These are phyloP conservation scores for Sphenodon punctatus DNA, from an alignment of 2,797 vertebrate species.

Conservation along the genomic window DNA sequence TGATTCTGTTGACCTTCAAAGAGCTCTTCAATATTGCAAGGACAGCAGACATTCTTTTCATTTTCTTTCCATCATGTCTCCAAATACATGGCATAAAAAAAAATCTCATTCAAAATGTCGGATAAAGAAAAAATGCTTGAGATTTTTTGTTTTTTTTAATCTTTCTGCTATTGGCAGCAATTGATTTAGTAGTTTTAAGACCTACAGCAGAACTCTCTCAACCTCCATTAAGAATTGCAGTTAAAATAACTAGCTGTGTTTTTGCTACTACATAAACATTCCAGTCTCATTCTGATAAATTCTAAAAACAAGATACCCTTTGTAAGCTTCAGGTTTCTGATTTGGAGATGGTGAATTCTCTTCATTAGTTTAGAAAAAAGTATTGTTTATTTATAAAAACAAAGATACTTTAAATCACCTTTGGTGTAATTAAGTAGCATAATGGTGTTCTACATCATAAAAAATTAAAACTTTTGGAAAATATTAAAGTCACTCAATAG, in stretches of 20 bases:
- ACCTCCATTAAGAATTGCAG: neutral
- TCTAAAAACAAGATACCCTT: too few relatives aligned
- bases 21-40: neutral
- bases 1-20: neutral
- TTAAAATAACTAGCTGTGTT: neutral
- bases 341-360: neutral
- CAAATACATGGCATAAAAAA: neutral
- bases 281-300: neutral
- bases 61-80: neutral
- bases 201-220: too few relatives aligned
- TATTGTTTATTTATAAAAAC: neutral
- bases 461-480: neutral
- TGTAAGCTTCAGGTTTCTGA: neutral
- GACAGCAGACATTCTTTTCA: rapidly evolving
- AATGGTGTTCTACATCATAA: rapidly evolving
- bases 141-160: too few relatives aligned
- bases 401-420: neutral
- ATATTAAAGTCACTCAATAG: neutral
- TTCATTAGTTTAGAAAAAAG: constrained; percentile 15
- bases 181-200: too few relatives aligned
- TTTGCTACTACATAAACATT: neutral
- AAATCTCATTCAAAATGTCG: neutral
- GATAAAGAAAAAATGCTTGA: too few relatives aligned
- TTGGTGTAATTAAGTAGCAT: neutral
- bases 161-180: too few relatives aligned